phyloP scores from a whole-genome alignment of 2,797 vertebrate genomes.

The Bovichtus diacanthus region DNA sequence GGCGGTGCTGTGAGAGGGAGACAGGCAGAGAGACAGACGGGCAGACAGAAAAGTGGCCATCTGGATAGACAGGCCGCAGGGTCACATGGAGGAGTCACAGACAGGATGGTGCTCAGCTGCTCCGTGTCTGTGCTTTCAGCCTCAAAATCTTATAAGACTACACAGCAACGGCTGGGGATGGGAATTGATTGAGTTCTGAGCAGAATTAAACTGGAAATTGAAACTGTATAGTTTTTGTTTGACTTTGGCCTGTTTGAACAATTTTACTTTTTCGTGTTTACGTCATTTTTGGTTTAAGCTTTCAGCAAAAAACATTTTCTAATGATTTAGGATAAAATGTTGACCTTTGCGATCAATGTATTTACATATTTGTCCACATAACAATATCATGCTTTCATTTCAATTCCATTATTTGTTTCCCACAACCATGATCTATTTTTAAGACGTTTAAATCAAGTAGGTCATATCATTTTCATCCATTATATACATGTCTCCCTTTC shows the following conservation, averaged over 20 bases:
- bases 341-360: constrained; percentile 10
- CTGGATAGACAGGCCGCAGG: constrained; percentile 74
- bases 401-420: neutral
- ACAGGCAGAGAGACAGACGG: constrained; percentile 41
- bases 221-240: constrained; percentile 38
- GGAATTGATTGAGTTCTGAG: constrained; percentile 31
- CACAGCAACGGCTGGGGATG: constrained; percentile 40
- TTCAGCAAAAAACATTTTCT: neutral
- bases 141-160: constrained; percentile 61
- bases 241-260: constrained; percentile 22
- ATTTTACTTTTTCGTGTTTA: neutral
- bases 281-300: neutral
- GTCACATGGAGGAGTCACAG: constrained; percentile 72
- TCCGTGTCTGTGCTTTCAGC: constrained; percentile 60
- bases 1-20: constrained; percentile 40
- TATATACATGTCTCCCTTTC: neutral
- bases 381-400: neutral
- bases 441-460: neutral
- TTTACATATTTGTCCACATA: neutral
- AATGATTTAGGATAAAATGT: constrained; percentile 3
- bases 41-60: constrained; percentile 69
- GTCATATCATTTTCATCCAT: neutral
- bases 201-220: constrained; percentile 37
- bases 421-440: neutral
- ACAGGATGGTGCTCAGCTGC: constrained; percentile 78